Evolutionary conservation across 2,113 vertebrate genomes (phyloP), one percentile per base, ranked within the genome.

Genomic region (Syngnathus scovelli): DNA sequence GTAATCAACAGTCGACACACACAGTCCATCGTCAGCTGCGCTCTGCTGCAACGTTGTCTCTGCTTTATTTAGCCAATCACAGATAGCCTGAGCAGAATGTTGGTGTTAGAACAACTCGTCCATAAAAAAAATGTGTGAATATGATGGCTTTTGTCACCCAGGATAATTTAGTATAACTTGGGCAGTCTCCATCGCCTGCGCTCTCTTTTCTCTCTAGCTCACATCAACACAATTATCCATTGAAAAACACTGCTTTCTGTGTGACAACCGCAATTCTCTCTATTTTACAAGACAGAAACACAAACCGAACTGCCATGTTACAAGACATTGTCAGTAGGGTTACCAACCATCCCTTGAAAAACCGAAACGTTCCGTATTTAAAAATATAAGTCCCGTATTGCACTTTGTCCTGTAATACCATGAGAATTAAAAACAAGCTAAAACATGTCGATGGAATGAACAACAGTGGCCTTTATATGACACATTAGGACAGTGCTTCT

Each of bases 1-100:
- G 58, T 82, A 84, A 85, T 88, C 84, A 84, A 76, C 79, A 85
- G 83, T 86, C 72, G 51, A 82, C 83, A 73, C 84, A 88, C 85
- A 85, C 82, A 68, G 74, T 51, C 67, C 73, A 33, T 74, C 66
- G n/a, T 75, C 72, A 37, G 68, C 78, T 70, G 74, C 65, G 72
- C 69, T 82, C 78, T 71, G 81, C 72, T 6, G 69, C 75, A 76
- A 61, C 71, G 19, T 77, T 76, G 82, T 69, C 85, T 85, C 80
- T 64, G 6, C 74, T 71, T 69, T 63, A 37, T 78, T 86, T 60
- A 66, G 69, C 78, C 83, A 80, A 78, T 83, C 78, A 61, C 66
- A 48, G 76, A 70, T 58, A 74, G 81, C 68, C 70, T 66, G 11
- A 64, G 74, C 79, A 71, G 66, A 80, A 69, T 61, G 67, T 80